phyloP scores from a whole-genome alignment of 2,797 vertebrate species.

The Megaceryle alcyon region DNA sequence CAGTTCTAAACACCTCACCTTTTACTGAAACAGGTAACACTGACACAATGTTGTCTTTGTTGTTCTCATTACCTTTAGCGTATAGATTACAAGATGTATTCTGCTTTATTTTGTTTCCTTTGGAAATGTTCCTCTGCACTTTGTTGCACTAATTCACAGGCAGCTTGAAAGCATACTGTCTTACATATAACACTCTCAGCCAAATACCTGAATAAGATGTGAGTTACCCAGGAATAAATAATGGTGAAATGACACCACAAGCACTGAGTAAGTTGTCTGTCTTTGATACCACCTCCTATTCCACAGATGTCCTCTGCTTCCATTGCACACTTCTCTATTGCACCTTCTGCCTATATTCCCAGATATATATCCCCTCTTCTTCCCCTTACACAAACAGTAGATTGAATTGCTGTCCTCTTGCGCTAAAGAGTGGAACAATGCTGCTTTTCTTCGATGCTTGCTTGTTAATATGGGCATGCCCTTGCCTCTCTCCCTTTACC shows the following conservation, averaged over 20 bases:
- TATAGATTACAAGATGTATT: conserved; percentile 52
- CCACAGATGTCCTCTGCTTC: conserved; percentile 30
- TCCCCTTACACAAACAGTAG: not conserved
- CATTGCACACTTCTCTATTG: conserved; percentile 26
- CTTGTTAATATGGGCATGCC: not conserved
- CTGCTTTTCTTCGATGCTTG: conserved; percentile 20
- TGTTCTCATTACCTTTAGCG: not conserved
- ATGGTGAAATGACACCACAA: conserved; percentile 52
- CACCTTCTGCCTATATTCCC: not conserved
- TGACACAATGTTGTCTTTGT: conserved; percentile 41
- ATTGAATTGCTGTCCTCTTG: conserved; percentile 11
- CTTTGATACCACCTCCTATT: conserved; percentile 21
- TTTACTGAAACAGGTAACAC: not conserved
- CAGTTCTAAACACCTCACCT: not conserved
- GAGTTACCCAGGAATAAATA: conserved; percentile 41
- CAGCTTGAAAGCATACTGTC: conserved; percentile 40
- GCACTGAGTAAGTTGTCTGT: not conserved
- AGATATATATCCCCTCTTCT: not conserved
- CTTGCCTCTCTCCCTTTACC: not conserved
- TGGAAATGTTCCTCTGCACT: conserved; percentile 13
- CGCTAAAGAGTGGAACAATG: conserved; percentile 13
- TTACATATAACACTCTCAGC: conserved; percentile 18
- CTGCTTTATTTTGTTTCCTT: conserved; percentile 42
- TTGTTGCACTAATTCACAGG: conserved; percentile 11
- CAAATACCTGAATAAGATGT: conserved; percentile 35